Percentiles rank a stretch among this genome's conserved stretches.
phyloP scores from a whole-genome alignment of 2,888 invertebrate genomes.

The Netelia virgata region DNA sequence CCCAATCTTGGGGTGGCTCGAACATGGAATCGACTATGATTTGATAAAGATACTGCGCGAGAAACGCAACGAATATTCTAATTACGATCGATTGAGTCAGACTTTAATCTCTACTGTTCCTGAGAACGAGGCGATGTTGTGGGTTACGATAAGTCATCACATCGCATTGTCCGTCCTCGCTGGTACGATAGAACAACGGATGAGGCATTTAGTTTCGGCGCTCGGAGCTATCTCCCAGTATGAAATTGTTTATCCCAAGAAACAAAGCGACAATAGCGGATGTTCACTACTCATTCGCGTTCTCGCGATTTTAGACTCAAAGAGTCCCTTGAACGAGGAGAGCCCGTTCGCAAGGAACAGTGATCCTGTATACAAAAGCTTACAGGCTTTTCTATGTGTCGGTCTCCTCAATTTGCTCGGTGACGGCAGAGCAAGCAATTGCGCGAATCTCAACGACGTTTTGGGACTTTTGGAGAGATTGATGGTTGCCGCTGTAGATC shows the following conservation, averaged over 20 bases:
- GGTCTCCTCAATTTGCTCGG: constrained; percentile 78
- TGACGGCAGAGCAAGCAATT: constrained; percentile 32
- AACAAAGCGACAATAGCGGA: constrained; percentile 45
- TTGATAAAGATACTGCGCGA: constrained; percentile 72
- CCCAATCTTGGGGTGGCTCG: constrained; percentile 73
- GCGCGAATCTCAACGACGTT: constrained; percentile 58
- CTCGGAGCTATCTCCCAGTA: constrained; percentile 75
- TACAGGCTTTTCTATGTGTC: constrained; percentile 80
- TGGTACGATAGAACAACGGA: constrained; percentile 66
- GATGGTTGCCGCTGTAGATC: constrained; percentile 75
- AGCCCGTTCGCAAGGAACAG: constrained; percentile 74
- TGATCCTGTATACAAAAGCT: constrained; percentile 73
- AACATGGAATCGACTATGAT: constrained; percentile 67
- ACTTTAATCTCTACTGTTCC: constrained; percentile 45
- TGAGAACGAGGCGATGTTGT: constrained; percentile 67
- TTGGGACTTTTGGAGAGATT: constrained; percentile 72
- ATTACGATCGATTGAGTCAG: constrained; percentile 72
- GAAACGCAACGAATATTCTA: constrained; percentile 61
- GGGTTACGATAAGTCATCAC: constrained; percentile 75
- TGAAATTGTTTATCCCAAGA: constrained; percentile 70
- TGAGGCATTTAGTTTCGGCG: constrained; percentile 76
- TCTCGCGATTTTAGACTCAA: constrained; percentile 73
- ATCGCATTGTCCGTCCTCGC: constrained; percentile 76
- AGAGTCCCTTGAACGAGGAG: constrained; percentile 66
- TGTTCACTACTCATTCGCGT: constrained; percentile 72